Conservation (phyloP, 2,888 invertebrate genomes). For the Idaea dimidiata region DNA sequence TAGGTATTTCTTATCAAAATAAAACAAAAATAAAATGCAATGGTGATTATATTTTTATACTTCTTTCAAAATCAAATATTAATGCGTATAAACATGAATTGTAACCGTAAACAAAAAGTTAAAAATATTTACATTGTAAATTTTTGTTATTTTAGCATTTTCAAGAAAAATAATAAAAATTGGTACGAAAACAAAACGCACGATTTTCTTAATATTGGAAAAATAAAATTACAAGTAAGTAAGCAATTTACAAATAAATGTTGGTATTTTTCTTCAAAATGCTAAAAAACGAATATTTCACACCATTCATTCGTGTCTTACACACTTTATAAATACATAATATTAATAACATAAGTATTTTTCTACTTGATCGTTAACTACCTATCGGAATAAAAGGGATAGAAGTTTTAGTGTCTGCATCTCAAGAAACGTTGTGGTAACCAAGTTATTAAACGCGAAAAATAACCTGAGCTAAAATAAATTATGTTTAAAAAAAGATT, state of each 20-base stretch:
- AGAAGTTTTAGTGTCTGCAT: neutral
- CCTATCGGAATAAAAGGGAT: neutral
- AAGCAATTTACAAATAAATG: constrained; percentile 7
- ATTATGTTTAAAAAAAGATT: too few species aligned
- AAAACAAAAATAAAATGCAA: constrained; percentile 67
- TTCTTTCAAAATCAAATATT: constrained; percentile 68
- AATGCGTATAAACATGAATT: constrained; percentile 65
- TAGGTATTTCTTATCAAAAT: constrained; percentile 23
- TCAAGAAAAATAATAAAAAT: constrained; percentile 20
- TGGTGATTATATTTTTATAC: constrained; percentile 72
- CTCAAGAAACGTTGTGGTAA: neutral
- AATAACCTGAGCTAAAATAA: too few species aligned
- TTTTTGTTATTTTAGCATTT: constrained; percentile 23
- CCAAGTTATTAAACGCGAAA: too few species aligned
- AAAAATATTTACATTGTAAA: constrained; percentile 68
- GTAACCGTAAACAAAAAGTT: constrained; percentile 63
- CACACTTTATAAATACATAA: constrained; percentile 14
- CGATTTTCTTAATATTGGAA: constrained; percentile 5
- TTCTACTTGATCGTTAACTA: constrained; percentile 19
- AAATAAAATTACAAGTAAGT: constrained; percentile 6
- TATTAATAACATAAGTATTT: constrained; percentile 17
- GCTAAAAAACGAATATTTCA: neutral
- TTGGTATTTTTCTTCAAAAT: constrained; percentile 3
- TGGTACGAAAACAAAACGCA: neutral
- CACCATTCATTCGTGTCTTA: constrained; percentile 8